These are phyloP conservation scores for Spodoptera exigua DNA, from an alignment of 2,888 invertebrate genomes.

Conservation along the genomic window DNA sequence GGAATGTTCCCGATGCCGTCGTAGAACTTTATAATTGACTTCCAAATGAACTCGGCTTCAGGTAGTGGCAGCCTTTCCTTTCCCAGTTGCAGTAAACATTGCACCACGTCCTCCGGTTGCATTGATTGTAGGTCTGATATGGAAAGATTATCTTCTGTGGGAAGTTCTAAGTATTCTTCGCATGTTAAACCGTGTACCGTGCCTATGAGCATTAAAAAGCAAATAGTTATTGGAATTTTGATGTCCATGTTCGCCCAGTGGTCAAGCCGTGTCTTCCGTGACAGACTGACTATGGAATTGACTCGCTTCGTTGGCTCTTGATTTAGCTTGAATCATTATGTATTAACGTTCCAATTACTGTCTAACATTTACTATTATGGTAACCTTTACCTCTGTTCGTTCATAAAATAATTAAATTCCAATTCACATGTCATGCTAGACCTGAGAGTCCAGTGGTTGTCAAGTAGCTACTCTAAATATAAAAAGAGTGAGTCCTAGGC, in stretches of 20 bases:
- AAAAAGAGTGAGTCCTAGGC: too few species aligned
- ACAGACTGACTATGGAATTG: slow-evolving; percentile 20
- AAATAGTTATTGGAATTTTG: slow-evolving; percentile 2
- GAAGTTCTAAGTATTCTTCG: slow-evolving; percentile 69
- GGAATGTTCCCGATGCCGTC: slow-evolving; percentile 79
- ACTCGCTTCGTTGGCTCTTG: slow-evolving; percentile 8
- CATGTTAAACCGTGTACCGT: slow-evolving; percentile 63
- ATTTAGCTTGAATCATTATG: slow-evolving; percentile 20
- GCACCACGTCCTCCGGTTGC: slow-evolving; percentile 70
- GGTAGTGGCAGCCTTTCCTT: slow-evolving; percentile 65
- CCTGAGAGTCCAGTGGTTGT: too few species aligned
- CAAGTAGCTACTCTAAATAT: slow-evolving; percentile 8
- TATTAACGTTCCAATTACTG: slow-evolving; percentile 52
- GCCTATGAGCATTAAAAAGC: slow-evolving; percentile 17
- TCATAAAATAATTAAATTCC: slow-evolving; percentile 28
- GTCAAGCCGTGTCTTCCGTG: slow-evolving; percentile 2
- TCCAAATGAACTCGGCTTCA: slow-evolving; percentile 80
- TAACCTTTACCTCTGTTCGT: slow-evolving; percentile 21
- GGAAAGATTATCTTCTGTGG: slow-evolving; percentile 62
- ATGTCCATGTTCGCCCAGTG: not conserved
- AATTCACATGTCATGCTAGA: slow-evolving; percentile 5
- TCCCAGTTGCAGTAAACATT: slow-evolving; percentile 77
- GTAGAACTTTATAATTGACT: slow-evolving; percentile 69
- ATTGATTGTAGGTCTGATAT: slow-evolving; percentile 68
- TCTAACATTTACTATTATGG: not conserved